A percentile compares a stretch with the other conserved stretches of the same genome.
phyloP scores from a whole-genome alignment of 2,113 vertebrate species.

The Prietella phreatophila region DNA sequence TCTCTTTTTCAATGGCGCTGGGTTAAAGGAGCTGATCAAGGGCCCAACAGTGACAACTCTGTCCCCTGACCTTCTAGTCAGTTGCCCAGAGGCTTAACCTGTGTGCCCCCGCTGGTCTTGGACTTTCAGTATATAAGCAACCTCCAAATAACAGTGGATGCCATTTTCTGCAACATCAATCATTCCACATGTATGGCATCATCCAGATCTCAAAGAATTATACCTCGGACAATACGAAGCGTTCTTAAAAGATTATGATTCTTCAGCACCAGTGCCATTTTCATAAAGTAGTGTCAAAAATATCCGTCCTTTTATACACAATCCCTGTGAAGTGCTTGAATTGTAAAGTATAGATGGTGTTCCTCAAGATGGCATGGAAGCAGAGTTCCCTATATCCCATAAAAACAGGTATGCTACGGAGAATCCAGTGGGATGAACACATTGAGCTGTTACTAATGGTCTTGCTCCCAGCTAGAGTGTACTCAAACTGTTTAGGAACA shows the following conservation, averaged over 20 bases:
- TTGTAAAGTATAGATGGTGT: not conserved
- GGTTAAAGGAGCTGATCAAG: too few relatives aligned
- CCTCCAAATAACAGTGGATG: not conserved
- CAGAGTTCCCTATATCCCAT: not conserved
- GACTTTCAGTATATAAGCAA: not conserved
- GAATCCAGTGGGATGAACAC: not conserved
- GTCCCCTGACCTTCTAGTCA: too few relatives aligned
- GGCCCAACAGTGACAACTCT: too few relatives aligned
- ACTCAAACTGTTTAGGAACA: constrained; percentile 4
- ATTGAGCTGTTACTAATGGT: constrained; percentile 36
- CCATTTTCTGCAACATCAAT: not conserved
- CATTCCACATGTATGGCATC: too few relatives aligned
- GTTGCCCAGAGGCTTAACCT: too few relatives aligned
- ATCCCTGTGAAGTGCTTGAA: not conserved
- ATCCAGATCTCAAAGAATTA: not conserved
- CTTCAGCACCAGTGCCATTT: not conserved
- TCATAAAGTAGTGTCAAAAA: not conserved
- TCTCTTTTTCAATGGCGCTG: too few relatives aligned
- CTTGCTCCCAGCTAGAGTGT: constrained; percentile 26
- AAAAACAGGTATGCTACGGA: not conserved
- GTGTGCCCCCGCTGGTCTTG: too few relatives aligned
- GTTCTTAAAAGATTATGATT: not conserved
- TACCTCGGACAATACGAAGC: not conserved
- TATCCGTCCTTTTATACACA: not conserved
- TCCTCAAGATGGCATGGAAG: not conserved